Evolutionary conservation across 2,797 vertebrate genomes (phyloP).

Genomic region (Clarias laeviceps): DNA sequence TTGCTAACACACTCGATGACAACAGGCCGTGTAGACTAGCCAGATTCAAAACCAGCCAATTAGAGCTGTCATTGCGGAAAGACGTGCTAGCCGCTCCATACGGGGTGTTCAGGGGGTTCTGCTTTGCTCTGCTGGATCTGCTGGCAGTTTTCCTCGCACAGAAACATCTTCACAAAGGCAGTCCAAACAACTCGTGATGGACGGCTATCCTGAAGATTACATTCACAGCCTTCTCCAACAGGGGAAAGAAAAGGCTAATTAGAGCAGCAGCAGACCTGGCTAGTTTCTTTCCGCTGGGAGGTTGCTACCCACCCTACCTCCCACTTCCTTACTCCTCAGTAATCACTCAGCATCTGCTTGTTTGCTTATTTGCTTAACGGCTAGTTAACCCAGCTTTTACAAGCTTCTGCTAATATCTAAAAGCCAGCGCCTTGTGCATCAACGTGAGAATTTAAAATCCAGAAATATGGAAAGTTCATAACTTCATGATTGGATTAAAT

Average conservation of each 20-base stretch:
- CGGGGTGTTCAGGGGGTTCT: slow-evolving; percentile 27
- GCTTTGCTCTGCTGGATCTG: slow-evolving; percentile 37
- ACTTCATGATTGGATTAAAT: background rate
- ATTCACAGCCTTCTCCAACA: slow-evolving; percentile 29
- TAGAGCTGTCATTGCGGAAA: slow-evolving; percentile 25
- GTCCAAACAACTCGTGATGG: slow-evolving; percentile 41
- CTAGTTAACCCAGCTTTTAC: slow-evolving; percentile 41
- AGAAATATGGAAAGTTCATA: background rate
- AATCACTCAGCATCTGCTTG: slow-evolving; percentile 71
- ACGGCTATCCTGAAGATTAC: slow-evolving; percentile 27
- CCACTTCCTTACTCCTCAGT: slow-evolving; percentile 23
- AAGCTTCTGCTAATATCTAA: slow-evolving; percentile 29
- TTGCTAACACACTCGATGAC: slow-evolving; percentile 32
- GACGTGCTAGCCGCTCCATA: slow-evolving; percentile 35
- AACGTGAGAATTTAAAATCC: background rate
- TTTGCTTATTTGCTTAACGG: slow-evolving; percentile 70
- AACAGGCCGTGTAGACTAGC: slow-evolving; percentile 23
- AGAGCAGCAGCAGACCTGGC: slow-evolving; percentile 35
- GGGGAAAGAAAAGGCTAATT: slow-evolving; percentile 40
- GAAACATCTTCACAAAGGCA: slow-evolving; percentile 52
- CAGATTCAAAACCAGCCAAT: slow-evolving; percentile 32
- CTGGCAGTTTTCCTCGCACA: slow-evolving; percentile 38
- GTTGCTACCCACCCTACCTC: slow-evolving; percentile 2
- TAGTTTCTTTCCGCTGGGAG: slow-evolving; percentile 24
- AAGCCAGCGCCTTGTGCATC: slow-evolving; percentile 26